Conservation (phyloP, 2,113 vertebrate species). For the Callopanchax toddi region DNA sequence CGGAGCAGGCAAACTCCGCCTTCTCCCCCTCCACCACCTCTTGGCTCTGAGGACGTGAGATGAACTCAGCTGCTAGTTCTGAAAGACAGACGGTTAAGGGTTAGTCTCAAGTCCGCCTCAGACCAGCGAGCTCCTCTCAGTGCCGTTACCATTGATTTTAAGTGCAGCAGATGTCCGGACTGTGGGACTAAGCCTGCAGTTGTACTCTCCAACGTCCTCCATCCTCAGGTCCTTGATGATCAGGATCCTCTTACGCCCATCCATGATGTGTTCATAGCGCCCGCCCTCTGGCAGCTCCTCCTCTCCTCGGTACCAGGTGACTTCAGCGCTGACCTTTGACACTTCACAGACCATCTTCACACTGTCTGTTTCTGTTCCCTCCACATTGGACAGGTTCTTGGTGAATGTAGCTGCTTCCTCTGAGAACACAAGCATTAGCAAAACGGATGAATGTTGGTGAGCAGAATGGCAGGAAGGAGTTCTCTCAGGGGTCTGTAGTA, state of each 20-base stretch:
- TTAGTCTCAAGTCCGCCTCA: no score
- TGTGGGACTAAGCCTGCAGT: constrained; percentile 85
- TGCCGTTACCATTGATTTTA: constrained; percentile 86
- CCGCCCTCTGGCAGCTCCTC: constrained; percentile 92
- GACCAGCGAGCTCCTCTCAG: no score
- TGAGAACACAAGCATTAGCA: constrained; percentile 63
- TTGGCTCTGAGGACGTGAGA: constrained; percentile 90
- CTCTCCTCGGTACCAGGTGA: constrained; percentile 92
- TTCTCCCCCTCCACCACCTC: constrained; percentile 96
- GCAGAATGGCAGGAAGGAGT: background rate
- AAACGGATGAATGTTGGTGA: background rate
- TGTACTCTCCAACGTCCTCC: constrained; percentile 88
- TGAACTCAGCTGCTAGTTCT: constrained; percentile 98
- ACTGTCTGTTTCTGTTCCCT: constrained; percentile 93
- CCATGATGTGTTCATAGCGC: constrained; percentile 88
- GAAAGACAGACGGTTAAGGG: constrained; percentile 34
- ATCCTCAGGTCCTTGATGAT: constrained; percentile 87
- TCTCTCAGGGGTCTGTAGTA: no score
- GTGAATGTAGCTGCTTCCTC: constrained; percentile 96
- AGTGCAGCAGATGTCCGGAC: constrained; percentile 86
- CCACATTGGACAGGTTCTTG: constrained; percentile 93
- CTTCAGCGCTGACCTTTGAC: constrained; percentile 90
- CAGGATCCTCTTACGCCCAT: constrained; percentile 91
- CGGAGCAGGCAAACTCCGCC: constrained; percentile 92
- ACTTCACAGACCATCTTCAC: constrained; percentile 95